These are phyloP conservation scores for Euphysa ruthae DNA, from an alignment of 30 jellyfish, hydroid and myxozoan genomes.

Conservation along the genomic window DNA sequence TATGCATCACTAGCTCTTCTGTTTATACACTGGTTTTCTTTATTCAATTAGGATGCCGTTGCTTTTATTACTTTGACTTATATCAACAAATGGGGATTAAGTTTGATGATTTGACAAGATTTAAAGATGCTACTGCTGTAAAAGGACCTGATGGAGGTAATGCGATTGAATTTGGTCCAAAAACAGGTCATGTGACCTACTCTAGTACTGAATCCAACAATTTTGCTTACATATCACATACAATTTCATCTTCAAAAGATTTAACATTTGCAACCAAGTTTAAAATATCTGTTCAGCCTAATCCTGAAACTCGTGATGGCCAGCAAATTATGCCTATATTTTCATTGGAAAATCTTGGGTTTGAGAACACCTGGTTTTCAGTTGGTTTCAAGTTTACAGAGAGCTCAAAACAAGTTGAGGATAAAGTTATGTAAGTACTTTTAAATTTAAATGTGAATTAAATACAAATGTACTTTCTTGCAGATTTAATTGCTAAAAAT, in stretches of 20 bases:
- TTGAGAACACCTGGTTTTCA: neutral
- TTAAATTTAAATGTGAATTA: too few relatives aligned
- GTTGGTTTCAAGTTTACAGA: neutral
- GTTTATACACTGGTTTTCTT: too few relatives aligned
- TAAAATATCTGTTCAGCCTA: slow-evolving; percentile 2
- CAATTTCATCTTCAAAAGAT: slow-evolving; percentile 11
- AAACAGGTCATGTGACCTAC: neutral
- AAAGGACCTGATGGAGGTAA: neutral
- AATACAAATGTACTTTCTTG: too few relatives aligned
- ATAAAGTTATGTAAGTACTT: neutral
- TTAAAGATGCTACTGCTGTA: neutral
- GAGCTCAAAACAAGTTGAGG: neutral
- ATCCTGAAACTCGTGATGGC: neutral
- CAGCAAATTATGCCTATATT: neutral
- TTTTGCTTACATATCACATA: slow-evolving; percentile 19
- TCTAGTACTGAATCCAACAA: neutral
- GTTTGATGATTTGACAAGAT: neutral
- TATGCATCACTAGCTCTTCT: too few relatives aligned
- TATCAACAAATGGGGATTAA: too few relatives aligned
- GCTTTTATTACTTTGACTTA: too few relatives aligned
- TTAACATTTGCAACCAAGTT: slow-evolving; percentile 10
- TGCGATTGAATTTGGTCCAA: neutral
- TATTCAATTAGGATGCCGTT: too few relatives aligned
- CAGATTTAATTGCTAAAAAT: too few relatives aligned
- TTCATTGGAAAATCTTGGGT: neutral